A percentile compares a stretch with the other conserved stretches of the same genome.
Conservation (phyloP, 2,888 invertebrate genomes). For the Agriopis leucophaearia region DNA sequence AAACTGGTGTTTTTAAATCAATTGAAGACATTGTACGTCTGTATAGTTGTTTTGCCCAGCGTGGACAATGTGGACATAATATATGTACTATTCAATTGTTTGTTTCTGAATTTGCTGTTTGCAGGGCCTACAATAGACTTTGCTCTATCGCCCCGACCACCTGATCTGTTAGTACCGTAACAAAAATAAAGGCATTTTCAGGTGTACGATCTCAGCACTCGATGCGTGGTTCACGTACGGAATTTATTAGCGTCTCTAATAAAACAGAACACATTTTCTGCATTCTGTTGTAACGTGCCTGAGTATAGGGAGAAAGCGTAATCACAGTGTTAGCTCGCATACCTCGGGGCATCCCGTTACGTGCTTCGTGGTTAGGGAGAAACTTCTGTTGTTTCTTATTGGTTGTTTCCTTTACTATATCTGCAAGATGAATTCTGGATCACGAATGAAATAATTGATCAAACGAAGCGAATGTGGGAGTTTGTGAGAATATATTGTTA, state of each 20-base stretch:
- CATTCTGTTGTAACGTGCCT: slow-evolving; percentile 66
- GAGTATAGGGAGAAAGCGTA: slow-evolving; percentile 44
- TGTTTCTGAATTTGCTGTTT: no score
- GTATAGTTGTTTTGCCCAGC: no score
- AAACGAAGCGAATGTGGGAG: no score
- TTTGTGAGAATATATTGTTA: no score
- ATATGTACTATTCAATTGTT: no score
- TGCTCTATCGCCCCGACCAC: not conserved
- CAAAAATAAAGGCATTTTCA: slow-evolving; percentile 20
- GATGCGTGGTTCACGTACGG: slow-evolving; percentile 72
- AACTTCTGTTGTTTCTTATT: not conserved
- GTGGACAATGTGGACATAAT: no score
- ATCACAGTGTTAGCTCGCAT: slow-evolving; percentile 57
- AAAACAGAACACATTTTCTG: slow-evolving; percentile 80
- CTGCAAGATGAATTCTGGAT: not conserved
- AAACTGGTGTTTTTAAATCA: no score
- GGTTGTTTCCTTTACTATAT: slow-evolving; percentile 14
- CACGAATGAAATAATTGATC: not conserved
- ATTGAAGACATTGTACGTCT: no score
- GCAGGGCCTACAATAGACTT: no score
- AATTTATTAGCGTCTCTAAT: slow-evolving; percentile 80
- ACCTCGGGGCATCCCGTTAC: slow-evolving; percentile 40
- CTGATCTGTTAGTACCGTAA: slow-evolving; percentile 9
- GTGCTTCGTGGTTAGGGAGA: slow-evolving; percentile 2
- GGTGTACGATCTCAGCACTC: slow-evolving; percentile 47